Percentiles rank a stretch among this genome's conserved stretches.
Evolutionary conservation across 2,797 vertebrate genomes (phyloP).

Genomic region (Streptopelia turtur): DNA sequence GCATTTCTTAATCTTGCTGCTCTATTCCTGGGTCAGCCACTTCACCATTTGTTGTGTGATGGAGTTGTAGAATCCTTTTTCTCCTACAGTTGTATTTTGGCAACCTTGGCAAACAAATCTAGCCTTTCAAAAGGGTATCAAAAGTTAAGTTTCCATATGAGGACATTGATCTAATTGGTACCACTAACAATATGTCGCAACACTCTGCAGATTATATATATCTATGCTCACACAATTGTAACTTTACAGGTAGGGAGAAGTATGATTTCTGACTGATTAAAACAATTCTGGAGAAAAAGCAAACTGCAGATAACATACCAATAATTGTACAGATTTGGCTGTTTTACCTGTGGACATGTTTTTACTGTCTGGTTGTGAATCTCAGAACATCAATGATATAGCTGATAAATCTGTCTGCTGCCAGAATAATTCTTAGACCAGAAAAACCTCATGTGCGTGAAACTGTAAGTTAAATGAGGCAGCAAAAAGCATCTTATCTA

Average conservation of each 20-base stretch:
- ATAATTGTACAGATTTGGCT: neutral
- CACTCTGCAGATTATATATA: neutral
- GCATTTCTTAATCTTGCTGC: neutral
- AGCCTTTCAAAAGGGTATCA: neutral
- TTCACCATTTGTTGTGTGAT: neutral
- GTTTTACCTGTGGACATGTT: neutral
- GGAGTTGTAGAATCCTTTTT: neutral
- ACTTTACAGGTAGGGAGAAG: neutral
- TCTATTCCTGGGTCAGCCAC: neutral
- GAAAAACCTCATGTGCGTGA: neutral
- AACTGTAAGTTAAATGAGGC: neutral
- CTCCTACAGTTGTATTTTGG: neutral
- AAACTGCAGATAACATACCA: neutral
- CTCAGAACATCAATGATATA: neutral
- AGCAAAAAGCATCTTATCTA: neutral
- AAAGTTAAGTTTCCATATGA: rapidly evolving
- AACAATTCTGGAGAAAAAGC: neutral
- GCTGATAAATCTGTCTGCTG: neutral
- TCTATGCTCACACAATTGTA: rapidly evolving
- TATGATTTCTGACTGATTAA: neutral
- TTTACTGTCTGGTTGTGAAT: neutral
- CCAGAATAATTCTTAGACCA: neutral
- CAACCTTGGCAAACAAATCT: neutral
- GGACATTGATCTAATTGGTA: neutral
- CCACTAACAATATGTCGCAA: rapidly evolving